Base-by-base conservation (phyloP, 2,113 vertebrate genomes). In the Natator depressus region DNA sequence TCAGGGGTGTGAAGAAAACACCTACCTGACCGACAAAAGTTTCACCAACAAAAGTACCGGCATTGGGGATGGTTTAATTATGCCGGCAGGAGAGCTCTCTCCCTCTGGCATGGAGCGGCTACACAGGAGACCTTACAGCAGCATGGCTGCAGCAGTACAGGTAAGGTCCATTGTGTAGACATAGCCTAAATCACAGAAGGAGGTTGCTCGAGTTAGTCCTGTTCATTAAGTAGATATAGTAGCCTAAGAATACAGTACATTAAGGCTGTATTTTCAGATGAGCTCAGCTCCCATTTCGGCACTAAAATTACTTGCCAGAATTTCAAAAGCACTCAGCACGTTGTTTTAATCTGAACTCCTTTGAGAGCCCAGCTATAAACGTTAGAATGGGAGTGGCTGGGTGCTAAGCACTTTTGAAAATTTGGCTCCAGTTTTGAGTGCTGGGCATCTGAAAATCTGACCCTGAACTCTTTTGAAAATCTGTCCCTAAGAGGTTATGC, bases 131-230 rank as follows among this genome's bases (percentile, higher is more conserved):
- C 27, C 57, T 62, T 12, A 31, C 11, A 62, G 3, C 3, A 22
- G 54, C 54, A 24, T 24, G 8, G 20, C 57, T 62, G 11, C 12
- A 31, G 57, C 5, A 2, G 57, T 62, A 31, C 12, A 62, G 57
- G 27, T 14, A 62, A 12, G 5, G 12, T 29, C 57, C 6, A 3
- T 62, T 5, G 6, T 29, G 57, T 62, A 31, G 57, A 62, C 27
- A 12, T 62, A 31, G 27, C 57, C 27, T 31, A 14, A 47, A 19
- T 59, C 1, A 17, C 11, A 42, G 49, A 29, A 62, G 24, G 22
- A 0, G 0, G 75, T 50, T 13, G 16, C 0, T 0, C 46, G 5
- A 76, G 31, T 69, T 46, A 83, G 51, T 69, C 14, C 53, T 19
- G 46, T 75, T 80, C 5, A 24, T 3, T 25, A 51, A 54, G 10